Base-by-base conservation (phyloP, 1,140 invertebrate species). In the Zaprionus nigranus region DNA sequence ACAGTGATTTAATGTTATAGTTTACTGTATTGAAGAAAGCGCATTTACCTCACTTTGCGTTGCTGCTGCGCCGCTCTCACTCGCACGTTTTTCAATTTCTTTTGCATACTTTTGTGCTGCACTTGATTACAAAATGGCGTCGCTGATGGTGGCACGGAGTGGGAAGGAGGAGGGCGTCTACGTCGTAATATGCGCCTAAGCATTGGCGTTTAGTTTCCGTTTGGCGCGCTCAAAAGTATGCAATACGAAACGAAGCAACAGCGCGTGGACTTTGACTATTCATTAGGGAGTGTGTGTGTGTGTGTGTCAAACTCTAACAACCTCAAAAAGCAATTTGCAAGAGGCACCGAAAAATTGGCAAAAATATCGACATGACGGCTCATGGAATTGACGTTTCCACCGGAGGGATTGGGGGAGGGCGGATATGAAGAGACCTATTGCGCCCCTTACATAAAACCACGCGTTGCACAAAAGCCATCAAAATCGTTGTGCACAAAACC, bases 281-380 rank as follows among this genome's bases (percentile, higher is more conserved):
- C 85, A 88, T 88, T 88, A 88, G 85, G 7, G 46, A 59, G 61
- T 59, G 75, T 36, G 62, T 22, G 34, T 9, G 24, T 40, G 53
- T 62, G 53, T 64, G 58, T 67, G 63, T 68, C 82, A 90, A 90
- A 84, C 85, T 81, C 85, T 90, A 88, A 88, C 85, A 90, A 88
- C 86, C 85, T 90, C 86, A 90, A 90, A 88, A 90, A 90, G 85
- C 85, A 90, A 90, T 90, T 90, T 90, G 82, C 78, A 72, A 67
- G 76, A 70, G 79, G 75, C 74, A 64, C 68, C 81, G 72, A 88
- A 90, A 90, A 90, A 90, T 88, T 84, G 85, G 74, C 67, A 88
- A 88, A 88, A 88, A 88, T 88, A 90, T 90, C 86, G 85, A 90
- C 85, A 82, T 81, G 85, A 69, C 68, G 67, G 85, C 84, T 90